Evolutionary conservation across 2,888 invertebrate genomes (phyloP).

Genomic region (Lithophane ornitopus): DNA sequence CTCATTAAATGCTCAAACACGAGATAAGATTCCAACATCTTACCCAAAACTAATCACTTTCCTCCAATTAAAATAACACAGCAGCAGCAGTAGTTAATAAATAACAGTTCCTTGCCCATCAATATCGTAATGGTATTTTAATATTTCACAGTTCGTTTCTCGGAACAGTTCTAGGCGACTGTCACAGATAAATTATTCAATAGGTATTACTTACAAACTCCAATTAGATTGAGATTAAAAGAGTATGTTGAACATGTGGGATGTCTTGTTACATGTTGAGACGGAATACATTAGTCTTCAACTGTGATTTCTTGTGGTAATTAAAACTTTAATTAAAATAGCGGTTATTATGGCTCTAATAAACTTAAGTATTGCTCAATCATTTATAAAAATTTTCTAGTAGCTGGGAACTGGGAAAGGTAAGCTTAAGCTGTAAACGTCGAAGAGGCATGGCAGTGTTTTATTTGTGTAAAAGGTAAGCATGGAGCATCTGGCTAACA

Average conservation of each 20-base stretch:
- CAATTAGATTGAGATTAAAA: conserved; percentile 58
- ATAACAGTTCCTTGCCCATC: conserved; percentile 47
- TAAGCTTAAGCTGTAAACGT: background rate
- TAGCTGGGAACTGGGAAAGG: background rate
- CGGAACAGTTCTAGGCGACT: conserved; percentile 36
- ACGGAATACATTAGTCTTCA: conserved; percentile 36
- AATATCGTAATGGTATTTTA: conserved; percentile 61
- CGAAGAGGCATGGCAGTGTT: too few species aligned
- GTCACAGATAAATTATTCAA: conserved; percentile 62
- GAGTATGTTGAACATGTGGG: conserved; percentile 60
- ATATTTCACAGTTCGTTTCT: conserved; percentile 57
- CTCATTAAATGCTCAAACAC: background rate
- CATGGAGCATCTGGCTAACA: too few species aligned
- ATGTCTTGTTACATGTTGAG: conserved; percentile 28
- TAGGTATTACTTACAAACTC: conserved; percentile 42
- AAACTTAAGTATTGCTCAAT: conserved; percentile 30
- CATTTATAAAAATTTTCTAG: background rate
- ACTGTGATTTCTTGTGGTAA: conserved; percentile 40
- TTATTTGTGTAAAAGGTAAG: too few species aligned
- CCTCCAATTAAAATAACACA: conserved; percentile 34
- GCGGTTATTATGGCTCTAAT: conserved; percentile 18
- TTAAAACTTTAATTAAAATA: conserved; percentile 48
- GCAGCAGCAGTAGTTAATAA: conserved; percentile 18
- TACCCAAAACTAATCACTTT: conserved; percentile 30
- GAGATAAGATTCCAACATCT: conserved; percentile 3